Conservation (phyloP, 2,888 invertebrate genomes). For the Ennomos erosarius region DNA sequence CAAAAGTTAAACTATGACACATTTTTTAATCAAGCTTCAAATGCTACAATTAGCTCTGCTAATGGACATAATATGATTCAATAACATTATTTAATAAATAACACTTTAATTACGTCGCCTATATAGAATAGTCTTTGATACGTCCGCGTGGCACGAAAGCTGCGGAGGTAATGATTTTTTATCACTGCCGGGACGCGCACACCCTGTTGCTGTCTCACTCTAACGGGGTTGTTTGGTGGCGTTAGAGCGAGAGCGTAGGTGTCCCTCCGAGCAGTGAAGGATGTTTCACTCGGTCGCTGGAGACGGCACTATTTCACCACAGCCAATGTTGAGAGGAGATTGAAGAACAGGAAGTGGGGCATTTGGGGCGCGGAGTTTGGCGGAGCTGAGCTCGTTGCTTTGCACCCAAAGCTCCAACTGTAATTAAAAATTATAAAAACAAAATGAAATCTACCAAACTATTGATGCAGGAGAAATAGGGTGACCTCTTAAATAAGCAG, state of each 20-base stretch:
- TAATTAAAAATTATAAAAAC: no score
- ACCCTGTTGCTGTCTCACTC: slow-evolving; percentile 55
- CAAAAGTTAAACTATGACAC: slow-evolving; percentile 20
- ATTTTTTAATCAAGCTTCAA: slow-evolving; percentile 22
- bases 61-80: slow-evolving; percentile 36
- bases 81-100: slow-evolving; percentile 32
- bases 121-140: slow-evolving; percentile 35
- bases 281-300: slow-evolving; percentile 60
- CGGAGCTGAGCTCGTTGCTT: slow-evolving; percentile 80
- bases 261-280: slow-evolving; percentile 62
- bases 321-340: slow-evolving; percentile 54
- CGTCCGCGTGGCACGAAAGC: slow-evolving; percentile 45
- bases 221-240: slow-evolving; percentile 36
- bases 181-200: slow-evolving; percentile 55
- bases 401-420: slow-evolving; percentile 83
- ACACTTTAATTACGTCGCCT: slow-evolving; percentile 31
- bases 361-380: slow-evolving; percentile 65
- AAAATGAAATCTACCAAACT: slow-evolving; percentile 38
- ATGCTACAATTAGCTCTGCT: slow-evolving; percentile 39
- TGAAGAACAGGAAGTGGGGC: slow-evolving; percentile 53
- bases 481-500: no score
- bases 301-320: slow-evolving; percentile 67
- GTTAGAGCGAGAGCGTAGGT: slow-evolving; percentile 54
- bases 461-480: no score
- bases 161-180: slow-evolving; percentile 42